Percentiles rank a stretch among this genome's conserved stretches.
Evolutionary conservation across 2,888 invertebrate genomes (phyloP).

Genomic region (Dyspetes luteomarginatus): DNA sequence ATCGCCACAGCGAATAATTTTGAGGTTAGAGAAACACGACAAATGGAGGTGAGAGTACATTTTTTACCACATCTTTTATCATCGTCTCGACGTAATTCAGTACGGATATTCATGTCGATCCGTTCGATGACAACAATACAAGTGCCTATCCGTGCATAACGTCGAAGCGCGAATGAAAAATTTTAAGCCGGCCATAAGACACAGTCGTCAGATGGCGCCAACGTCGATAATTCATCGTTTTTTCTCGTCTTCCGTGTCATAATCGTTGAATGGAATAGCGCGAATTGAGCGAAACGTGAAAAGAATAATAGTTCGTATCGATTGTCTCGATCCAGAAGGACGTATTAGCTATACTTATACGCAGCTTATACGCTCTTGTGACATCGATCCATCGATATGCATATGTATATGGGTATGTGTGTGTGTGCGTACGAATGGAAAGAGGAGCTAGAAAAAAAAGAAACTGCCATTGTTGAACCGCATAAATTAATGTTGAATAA

Average conservation of each 20-base stretch:
- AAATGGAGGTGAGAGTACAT: background rate
- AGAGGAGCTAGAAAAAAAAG: slow-evolving; percentile 50
- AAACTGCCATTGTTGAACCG: slow-evolving; percentile 58
- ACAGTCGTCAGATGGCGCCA: background rate
- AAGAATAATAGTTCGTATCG: slow-evolving; percentile 5
- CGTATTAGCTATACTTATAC: no score
- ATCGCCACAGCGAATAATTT: background rate
- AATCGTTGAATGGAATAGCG: slow-evolving; percentile 17
- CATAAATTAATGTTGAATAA: slow-evolving; percentile 31
- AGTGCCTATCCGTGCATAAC: background rate
- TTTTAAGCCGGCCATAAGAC: background rate
- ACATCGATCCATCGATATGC: background rate
- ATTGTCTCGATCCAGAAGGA: no score
- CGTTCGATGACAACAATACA: background rate
- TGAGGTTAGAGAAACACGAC: background rate
- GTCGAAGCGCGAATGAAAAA: slow-evolving; percentile 7
- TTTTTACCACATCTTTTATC: background rate
- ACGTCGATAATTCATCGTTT: slow-evolving; percentile 9
- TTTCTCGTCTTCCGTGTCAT: slow-evolving; percentile 26
- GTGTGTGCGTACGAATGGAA: slow-evolving; percentile 18
- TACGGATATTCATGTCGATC: background rate
- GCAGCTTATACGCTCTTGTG: no score
- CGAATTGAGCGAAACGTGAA: slow-evolving; percentile 14
- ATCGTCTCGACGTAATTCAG: background rate
- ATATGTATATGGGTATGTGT: slow-evolving; percentile 1